phyloP scores from a whole-genome alignment of 2,797 vertebrate genomes.

The Anas flavirostris region DNA sequence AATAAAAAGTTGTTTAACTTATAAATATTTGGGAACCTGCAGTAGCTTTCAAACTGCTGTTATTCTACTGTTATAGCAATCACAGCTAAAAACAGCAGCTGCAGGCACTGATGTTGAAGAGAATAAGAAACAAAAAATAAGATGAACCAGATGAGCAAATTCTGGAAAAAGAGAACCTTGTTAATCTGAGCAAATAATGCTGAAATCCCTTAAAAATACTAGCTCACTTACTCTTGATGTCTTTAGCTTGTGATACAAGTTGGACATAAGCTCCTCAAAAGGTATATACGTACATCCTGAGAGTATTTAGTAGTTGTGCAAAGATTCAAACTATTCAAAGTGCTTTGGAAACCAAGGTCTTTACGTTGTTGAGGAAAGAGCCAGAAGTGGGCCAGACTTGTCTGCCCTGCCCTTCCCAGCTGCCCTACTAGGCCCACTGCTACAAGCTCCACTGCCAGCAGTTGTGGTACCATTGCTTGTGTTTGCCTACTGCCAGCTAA shows the following conservation, averaged over 20 bases:
- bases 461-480: neutral
- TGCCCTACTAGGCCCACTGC: fast-evolving
- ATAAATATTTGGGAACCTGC: conserved; percentile 13
- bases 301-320: neutral
- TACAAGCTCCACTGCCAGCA: fast-evolving
- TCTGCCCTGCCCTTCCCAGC: neutral
- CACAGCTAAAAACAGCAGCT: neutral
- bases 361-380: neutral
- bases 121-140: neutral
- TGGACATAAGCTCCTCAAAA: neutral
- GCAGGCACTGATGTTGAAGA: neutral
- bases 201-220: neutral
- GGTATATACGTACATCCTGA: neutral
- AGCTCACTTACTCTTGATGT: neutral
- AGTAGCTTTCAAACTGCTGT: neutral
- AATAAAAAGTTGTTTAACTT: conserved; percentile 19
- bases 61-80: neutral
- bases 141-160: neutral
- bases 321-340: neutral
- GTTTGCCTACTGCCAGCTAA: neutral
- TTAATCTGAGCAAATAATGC: neutral
- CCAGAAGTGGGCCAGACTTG: neutral
- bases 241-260: neutral
- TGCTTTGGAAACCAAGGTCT: neutral
- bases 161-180: neutral